Percentiles rank a stretch among this genome's conserved stretches.
These are phyloP conservation scores for Neosalanx taihuensis DNA, from an alignment of 2,797 vertebrate genomes.

Conservation along the genomic window DNA sequence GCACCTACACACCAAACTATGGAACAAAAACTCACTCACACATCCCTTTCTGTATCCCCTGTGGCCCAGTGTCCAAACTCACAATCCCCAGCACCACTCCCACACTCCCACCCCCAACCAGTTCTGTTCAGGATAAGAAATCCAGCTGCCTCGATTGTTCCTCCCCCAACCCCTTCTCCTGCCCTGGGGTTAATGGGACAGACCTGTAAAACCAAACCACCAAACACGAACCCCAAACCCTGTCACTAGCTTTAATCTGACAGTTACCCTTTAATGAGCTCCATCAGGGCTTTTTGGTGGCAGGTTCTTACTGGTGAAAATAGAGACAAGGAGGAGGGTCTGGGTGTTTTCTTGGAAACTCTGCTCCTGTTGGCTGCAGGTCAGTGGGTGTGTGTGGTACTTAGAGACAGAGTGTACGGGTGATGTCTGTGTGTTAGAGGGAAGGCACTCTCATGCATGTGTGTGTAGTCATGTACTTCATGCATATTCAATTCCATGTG, in stretches of 20 bases:
- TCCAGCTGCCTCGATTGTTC: not conserved
- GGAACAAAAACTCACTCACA: no score
- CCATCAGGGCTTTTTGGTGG: no score
- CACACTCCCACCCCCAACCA: not conserved
- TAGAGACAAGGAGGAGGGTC: no score
- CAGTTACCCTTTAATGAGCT: no score
- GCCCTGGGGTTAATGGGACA: not conserved
- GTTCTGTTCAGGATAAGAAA: not conserved
- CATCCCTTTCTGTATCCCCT: not conserved
- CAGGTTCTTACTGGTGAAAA: no score
- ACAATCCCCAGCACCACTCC: not conserved
- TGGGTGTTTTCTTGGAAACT: no score
- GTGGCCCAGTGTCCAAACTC: not conserved
- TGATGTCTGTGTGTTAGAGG: not conserved
- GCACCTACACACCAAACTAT: no score
- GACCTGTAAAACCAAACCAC: not conserved
- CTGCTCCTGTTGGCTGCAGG: not conserved
- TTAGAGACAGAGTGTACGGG: not conserved
- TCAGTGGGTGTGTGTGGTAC: not conserved
- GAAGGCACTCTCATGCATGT: not conserved
- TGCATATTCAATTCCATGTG: not conserved
- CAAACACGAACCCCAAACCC: no score
- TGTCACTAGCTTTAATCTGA: no score
- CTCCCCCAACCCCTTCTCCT: not conserved
- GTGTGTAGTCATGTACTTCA: not conserved